Percentiles rank a stretch among this genome's conserved stretches.
Conservation (phyloP, 2,797 vertebrate species). For the Gallirallus australis region DNA sequence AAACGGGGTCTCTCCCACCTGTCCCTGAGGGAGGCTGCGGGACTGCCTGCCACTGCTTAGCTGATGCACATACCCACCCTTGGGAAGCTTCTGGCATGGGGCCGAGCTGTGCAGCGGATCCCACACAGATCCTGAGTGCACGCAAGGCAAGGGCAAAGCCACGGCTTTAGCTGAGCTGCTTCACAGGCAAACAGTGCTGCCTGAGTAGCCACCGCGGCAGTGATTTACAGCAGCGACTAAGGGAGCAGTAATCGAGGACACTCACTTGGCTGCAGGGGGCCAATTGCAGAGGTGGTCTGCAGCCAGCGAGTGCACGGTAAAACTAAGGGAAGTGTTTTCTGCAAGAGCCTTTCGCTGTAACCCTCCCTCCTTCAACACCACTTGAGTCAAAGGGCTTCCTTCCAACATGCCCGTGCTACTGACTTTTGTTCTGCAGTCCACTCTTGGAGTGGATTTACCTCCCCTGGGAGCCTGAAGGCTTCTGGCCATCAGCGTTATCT, state of each 20-base stretch:
- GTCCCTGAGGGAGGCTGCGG: rapidly evolving
- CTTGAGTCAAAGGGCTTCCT: background rate
- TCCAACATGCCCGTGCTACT: background rate
- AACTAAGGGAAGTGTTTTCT: background rate
- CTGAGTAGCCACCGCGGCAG: rapidly evolving
- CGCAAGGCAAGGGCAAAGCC: rapidly evolving
- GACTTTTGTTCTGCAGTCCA: background rate
- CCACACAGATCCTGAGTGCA: rapidly evolving
- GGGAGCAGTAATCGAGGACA: background rate
- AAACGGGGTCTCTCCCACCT: rapidly evolving
- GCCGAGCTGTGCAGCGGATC: rapidly evolving
- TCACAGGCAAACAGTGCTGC: rapidly evolving
- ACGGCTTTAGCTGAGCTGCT: rapidly evolving
- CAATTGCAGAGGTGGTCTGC: background rate
- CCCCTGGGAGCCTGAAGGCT: background rate
- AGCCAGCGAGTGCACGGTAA: background rate
- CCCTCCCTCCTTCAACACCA: background rate
- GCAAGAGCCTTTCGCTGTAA: background rate
- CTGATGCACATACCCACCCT: background rate
- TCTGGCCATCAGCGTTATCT: background rate
- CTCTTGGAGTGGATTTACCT: background rate
- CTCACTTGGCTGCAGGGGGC: background rate
- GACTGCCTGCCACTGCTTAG: rapidly evolving
- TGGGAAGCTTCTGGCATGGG: background rate
- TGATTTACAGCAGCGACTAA: background rate